Conservation (phyloP, 2,888 invertebrate species). For the Acronicta leporina region DNA sequence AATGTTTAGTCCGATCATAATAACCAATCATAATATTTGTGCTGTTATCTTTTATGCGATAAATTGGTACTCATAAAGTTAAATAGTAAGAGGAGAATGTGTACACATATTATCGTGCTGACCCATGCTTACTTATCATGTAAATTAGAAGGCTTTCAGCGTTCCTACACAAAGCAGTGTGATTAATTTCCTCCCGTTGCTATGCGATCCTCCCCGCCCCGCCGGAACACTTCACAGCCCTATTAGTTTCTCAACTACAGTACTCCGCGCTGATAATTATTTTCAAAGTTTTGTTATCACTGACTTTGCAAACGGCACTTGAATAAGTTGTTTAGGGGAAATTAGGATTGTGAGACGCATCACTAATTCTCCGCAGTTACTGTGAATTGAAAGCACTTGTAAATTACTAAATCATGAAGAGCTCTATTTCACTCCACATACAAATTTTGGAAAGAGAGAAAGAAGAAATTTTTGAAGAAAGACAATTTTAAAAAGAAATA, state of each 20-base stretch:
- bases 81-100: slow-evolving; percentile 10
- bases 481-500: no score
- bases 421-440: no score
- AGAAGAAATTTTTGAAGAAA: no score
- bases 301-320: slow-evolving; percentile 30
- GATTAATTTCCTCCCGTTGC: slow-evolving; percentile 38
- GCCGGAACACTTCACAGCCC: slow-evolving; percentile 17
- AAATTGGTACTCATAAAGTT: slow-evolving; percentile 6
- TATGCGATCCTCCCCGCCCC: slow-evolving; percentile 1
- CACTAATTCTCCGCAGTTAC: slow-evolving; percentile 4
- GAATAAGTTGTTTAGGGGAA: slow-evolving; percentile 19
- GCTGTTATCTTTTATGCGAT: no score
- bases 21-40: no score
- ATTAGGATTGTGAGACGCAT: slow-evolving; percentile 42
- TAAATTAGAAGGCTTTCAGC: slow-evolving; percentile 55
- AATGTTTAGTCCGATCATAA: no score
- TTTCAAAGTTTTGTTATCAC: slow-evolving; percentile 44
- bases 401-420: no score
- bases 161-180: slow-evolving; percentile 50
- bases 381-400: background rate
- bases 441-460: no score
- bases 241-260: slow-evolving; percentile 39
- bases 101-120: slow-evolving; percentile 47
- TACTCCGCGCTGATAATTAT: slow-evolving; percentile 34
- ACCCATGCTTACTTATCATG: slow-evolving; percentile 60